phyloP scores from a whole-genome alignment of 2,888 invertebrate species.

The Eilema griseolum region DNA sequence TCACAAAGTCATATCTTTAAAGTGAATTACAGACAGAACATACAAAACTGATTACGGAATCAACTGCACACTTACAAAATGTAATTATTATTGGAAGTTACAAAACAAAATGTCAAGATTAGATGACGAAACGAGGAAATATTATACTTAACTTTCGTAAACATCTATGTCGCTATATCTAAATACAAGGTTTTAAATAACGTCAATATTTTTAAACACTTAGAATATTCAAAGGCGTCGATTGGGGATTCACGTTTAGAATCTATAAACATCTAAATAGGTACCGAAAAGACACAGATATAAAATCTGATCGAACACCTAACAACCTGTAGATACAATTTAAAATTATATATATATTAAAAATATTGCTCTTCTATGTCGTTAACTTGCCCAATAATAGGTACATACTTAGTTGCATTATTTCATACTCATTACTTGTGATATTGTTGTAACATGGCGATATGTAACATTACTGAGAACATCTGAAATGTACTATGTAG shows the following conservation, averaged over 20 bases:
- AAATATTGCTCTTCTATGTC: constrained; percentile 63
- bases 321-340: constrained; percentile 68
- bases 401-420: constrained; percentile 42
- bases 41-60: constrained; percentile 52
- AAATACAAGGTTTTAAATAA: constrained; percentile 37
- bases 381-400: constrained; percentile 28
- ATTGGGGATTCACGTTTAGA: constrained; percentile 41
- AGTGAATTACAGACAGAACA: constrained; percentile 36
- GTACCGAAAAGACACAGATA: constrained; percentile 58
- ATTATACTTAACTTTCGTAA: constrained; percentile 45
- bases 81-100: constrained; percentile 33
- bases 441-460: constrained; percentile 33
- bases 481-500: constrained; percentile 30
- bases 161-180: constrained; percentile 49
- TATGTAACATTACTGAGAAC: constrained; percentile 43
- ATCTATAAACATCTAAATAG: constrained; percentile 46
- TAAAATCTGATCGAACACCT: constrained; percentile 67
- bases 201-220: constrained; percentile 50
- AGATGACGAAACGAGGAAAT: constrained; percentile 36
- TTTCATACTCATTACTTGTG: constrained; percentile 32
- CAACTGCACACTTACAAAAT: constrained; percentile 51
- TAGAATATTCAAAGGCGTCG: constrained; percentile 51
- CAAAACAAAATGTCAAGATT: constrained; percentile 14
- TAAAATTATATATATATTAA: constrained; percentile 73
- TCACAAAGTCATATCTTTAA: constrained; percentile 32